Evolutionary conservation across 2,888 invertebrate species (phyloP).

Genomic region (Nomada ruficornis): DNA sequence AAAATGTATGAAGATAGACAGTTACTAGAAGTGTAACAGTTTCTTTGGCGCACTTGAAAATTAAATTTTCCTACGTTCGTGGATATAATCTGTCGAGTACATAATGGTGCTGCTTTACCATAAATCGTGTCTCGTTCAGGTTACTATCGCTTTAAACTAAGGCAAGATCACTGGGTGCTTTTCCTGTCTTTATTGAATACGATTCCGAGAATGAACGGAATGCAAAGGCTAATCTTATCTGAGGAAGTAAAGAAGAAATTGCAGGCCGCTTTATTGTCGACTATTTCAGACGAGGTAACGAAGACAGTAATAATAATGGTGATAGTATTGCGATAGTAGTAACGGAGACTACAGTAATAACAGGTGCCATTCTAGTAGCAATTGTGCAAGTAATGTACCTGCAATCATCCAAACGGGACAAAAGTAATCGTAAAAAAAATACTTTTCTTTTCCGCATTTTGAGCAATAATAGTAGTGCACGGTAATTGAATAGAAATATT

Average conservation of each 20-base stretch:
- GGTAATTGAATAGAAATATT: background rate
- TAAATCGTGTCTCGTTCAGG: constrained; percentile 22
- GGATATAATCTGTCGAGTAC: constrained; percentile 17
- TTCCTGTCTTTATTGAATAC: constrained; percentile 10
- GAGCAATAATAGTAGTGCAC: background rate
- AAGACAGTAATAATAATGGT: constrained; percentile 8
- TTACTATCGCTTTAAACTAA: constrained; percentile 5
- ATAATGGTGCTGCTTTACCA: background rate
- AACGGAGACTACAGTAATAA: background rate
- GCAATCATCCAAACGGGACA: background rate
- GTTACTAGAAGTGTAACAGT: too few relatives aligned
- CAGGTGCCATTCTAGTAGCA: background rate
- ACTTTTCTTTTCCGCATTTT: too few relatives aligned
- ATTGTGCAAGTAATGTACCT: too few relatives aligned
- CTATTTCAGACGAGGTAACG: constrained; percentile 24
- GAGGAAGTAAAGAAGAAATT: constrained; percentile 33
- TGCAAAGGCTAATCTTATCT: constrained; percentile 33
- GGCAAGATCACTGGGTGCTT: background rate
- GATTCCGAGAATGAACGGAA: constrained; percentile 23
- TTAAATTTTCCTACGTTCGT: background rate
- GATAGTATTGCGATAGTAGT: background rate
- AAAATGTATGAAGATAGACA: too few relatives aligned
- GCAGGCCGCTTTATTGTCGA: constrained; percentile 30
- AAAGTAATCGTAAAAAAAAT: background rate
- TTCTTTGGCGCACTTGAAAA: too few relatives aligned